A percentile compares a stretch with the other conserved stretches of the same genome.
These are phyloP conservation scores for Pyrrhia umbra DNA, from an alignment of 2,888 invertebrate species.

Conservation along the genomic window DNA sequence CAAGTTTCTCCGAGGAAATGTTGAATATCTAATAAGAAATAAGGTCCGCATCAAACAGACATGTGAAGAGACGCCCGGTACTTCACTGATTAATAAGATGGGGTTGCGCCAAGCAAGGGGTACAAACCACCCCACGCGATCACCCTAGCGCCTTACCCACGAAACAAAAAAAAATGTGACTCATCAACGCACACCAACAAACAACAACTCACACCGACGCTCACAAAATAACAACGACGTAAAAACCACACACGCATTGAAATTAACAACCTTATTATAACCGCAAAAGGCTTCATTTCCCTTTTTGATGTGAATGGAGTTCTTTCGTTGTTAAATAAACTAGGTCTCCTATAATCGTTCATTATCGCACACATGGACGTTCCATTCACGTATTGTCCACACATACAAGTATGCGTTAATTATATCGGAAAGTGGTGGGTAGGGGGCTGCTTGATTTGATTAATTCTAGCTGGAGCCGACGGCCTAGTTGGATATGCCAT, in stretches of 20 bases:
- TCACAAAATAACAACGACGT: constrained; percentile 71
- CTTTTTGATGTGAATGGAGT: constrained; percentile 62
- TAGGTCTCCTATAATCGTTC: constrained; percentile 89
- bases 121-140: constrained; percentile 84
- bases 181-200: constrained; percentile 89
- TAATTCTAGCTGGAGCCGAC: constrained; percentile 87
- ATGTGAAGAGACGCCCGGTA: constrained; percentile 89
- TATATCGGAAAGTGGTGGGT: constrained; percentile 90
- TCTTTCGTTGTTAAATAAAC: constrained; percentile 80
- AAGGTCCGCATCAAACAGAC: constrained; percentile 83
- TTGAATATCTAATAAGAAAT: constrained; percentile 83
- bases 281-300: constrained; percentile 75
- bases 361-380: constrained; percentile 87
- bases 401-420: constrained; percentile 88
- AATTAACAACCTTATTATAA: constrained; percentile 82
- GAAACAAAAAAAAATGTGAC: constrained; percentile 91
- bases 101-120: constrained; percentile 89
- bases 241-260: constrained; percentile 71
- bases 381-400: constrained; percentile 85
- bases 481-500: constrained; percentile 86
- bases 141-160: constrained; percentile 89
- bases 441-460: constrained; percentile 90
- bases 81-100: constrained; percentile 91
- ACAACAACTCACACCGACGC: constrained; percentile 77
- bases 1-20: constrained; percentile 47